Evolutionary conservation across 2,888 invertebrate species (phyloP).

Genomic region (Coenonympha glycerion): DNA sequence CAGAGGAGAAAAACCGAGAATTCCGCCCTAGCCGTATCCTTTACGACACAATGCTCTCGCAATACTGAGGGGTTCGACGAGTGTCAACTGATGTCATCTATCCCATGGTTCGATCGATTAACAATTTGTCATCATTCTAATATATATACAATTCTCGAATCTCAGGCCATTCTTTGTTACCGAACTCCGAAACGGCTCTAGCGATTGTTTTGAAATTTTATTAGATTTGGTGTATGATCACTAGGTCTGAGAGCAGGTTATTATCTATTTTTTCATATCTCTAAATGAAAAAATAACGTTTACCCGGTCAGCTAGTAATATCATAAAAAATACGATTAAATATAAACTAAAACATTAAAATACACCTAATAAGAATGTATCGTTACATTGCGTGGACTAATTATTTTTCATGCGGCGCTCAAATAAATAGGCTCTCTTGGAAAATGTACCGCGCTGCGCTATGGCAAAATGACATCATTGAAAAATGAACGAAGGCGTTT

Average conservation of each 20-base stretch:
- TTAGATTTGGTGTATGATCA: no score
- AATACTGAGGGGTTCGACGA: slow-evolving; percentile 47
- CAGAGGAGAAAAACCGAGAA: slow-evolving; percentile 53
- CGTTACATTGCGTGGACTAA: background rate
- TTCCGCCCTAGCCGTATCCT: slow-evolving; percentile 56
- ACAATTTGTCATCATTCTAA: no score
- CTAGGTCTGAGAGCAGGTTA: no score
- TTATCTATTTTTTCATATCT: no score
- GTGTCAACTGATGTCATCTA: slow-evolving; percentile 51
- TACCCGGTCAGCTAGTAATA: no score
- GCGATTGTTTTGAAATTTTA: no score
- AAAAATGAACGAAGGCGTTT: slow-evolving; percentile 54
- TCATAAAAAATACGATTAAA: background rate
- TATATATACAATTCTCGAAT: no score
- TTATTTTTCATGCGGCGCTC: slow-evolving; percentile 4
- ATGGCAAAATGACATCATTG: slow-evolving; percentile 56
- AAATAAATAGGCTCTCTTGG: slow-evolving; percentile 5
- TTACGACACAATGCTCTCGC: slow-evolving; percentile 37
- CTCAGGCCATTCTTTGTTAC: no score
- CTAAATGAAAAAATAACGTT: no score
- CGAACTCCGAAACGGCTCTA: no score
- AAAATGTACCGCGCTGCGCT: slow-evolving; percentile 25
- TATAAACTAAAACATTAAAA: background rate
- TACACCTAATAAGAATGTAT: background rate
- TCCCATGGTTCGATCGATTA: slow-evolving; percentile 40